Evolutionary conservation across 2,888 invertebrate genomes (phyloP).

Genomic region (Drosophila limbata): DNA sequence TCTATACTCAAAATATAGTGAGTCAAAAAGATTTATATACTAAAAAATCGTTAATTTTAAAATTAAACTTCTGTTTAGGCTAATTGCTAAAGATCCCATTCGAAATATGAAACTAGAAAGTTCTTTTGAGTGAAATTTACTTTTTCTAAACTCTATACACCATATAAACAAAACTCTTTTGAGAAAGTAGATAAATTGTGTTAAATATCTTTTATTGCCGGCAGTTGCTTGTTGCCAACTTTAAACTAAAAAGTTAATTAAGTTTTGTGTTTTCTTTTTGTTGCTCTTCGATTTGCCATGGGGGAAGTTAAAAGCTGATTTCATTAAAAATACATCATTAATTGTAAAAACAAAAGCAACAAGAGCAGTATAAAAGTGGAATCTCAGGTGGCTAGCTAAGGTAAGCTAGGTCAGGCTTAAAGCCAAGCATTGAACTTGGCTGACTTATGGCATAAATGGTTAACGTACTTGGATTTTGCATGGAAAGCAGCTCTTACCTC

Average conservation of each 20-base stretch:
- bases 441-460: constrained; percentile 7
- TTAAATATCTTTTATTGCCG: constrained; percentile 25
- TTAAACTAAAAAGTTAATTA: constrained; percentile 19
- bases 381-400: constrained; percentile 15
- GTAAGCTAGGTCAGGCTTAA: constrained; percentile 49
- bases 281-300: constrained; percentile 24
- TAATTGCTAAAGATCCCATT: neutral
- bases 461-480: constrained; percentile 8
- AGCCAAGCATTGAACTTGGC: constrained; percentile 56
- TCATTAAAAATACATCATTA: constrained; percentile 40
- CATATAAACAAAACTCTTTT: neutral
- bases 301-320: constrained; percentile 17
- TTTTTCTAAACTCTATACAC: constrained; percentile 21
- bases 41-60: neutral
- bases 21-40: neutral
- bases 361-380: constrained; percentile 5
- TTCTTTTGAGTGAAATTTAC: constrained; percentile 5
- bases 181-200: constrained; percentile 27
- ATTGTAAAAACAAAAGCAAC: constrained; percentile 27
- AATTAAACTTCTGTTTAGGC: neutral
- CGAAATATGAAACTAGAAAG: constrained; percentile 12
- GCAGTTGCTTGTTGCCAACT: neutral
- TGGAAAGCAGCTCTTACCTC: constrained; percentile 18
- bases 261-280: constrained; percentile 11
- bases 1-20: neutral